Conservation (phyloP, 2,113 vertebrate genomes). For the Passer montanus region DNA sequence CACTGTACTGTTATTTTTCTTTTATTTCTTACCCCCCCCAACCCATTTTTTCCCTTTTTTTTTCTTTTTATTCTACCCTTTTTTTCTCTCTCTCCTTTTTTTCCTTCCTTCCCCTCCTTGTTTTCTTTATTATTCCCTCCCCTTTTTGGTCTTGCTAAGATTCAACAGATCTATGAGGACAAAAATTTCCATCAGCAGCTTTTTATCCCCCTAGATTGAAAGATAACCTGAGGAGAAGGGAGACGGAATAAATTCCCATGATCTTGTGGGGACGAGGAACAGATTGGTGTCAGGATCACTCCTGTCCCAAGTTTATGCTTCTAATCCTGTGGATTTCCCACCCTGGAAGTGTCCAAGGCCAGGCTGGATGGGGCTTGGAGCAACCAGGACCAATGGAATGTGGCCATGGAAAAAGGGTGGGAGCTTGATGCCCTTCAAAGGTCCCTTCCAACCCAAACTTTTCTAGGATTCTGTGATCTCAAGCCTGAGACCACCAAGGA, state of each 20-base stretch:
- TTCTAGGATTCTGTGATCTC: not conserved
- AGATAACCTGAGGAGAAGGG: not conserved
- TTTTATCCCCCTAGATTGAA: not conserved
- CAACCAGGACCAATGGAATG: not conserved
- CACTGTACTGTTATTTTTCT: not conserved
- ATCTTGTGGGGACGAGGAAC: not conserved
- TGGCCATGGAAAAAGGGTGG: not conserved
- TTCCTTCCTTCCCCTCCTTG: fast-evolving
- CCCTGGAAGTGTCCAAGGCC: not conserved
- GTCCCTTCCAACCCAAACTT: not conserved
- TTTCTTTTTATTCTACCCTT: fast-evolving
- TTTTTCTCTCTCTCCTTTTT: no score
- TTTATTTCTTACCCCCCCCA: no score
- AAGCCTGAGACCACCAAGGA: not conserved
- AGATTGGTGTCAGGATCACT: not conserved
- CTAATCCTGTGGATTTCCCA: not conserved
- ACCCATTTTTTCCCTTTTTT: fast-evolving
- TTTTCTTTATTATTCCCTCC: not conserved
- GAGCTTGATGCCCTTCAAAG: not conserved
- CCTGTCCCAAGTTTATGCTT: not conserved
- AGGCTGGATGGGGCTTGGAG: not conserved
- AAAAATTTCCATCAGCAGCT: not conserved
- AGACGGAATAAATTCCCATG: not conserved
- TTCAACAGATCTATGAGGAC: not conserved
- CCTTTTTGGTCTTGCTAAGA: not conserved